Percentiles rank a stretch among this genome's conserved stretches.
phyloP scores from a whole-genome alignment of 2,888 invertebrate species.

The Kryphioiulus occultus region DNA sequence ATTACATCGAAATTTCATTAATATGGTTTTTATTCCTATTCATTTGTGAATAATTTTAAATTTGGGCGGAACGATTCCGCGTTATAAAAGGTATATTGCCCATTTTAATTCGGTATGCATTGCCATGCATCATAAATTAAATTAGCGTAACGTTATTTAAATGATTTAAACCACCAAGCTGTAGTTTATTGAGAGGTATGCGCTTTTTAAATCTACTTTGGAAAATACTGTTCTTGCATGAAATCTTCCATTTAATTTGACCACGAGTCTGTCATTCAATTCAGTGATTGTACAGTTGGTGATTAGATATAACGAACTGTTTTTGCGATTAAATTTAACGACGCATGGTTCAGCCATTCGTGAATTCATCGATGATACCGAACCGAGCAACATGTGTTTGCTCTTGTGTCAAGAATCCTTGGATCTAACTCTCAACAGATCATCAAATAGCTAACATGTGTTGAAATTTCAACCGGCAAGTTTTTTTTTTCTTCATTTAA shows the following conservation, averaged over 20 bases:
- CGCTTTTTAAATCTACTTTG: background rate
- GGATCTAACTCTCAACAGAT: background rate
- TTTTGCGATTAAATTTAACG: background rate
- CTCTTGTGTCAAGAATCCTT: background rate
- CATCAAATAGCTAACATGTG: conserved; percentile 18
- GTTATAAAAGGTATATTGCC: no score
- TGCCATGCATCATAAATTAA: no score
- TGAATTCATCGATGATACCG: background rate
- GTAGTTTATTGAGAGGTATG: no score
- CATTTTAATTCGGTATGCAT: no score
- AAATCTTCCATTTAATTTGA: background rate
- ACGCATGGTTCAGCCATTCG: background rate
- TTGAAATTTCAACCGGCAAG: background rate
- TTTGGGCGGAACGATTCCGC: no score
- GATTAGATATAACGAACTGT: background rate
- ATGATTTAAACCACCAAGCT: no score
- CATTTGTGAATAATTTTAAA: no score
- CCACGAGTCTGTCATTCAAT: background rate
- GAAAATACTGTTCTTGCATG: background rate
- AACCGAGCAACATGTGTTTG: background rate
- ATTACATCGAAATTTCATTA: no score
- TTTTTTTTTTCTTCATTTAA: background rate
- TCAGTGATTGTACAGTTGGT: background rate
- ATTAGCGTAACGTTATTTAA: no score
- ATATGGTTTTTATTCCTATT: no score